phyloP scores from a whole-genome alignment of 2,797 vertebrate species.

The Megalops cyprinoides region DNA sequence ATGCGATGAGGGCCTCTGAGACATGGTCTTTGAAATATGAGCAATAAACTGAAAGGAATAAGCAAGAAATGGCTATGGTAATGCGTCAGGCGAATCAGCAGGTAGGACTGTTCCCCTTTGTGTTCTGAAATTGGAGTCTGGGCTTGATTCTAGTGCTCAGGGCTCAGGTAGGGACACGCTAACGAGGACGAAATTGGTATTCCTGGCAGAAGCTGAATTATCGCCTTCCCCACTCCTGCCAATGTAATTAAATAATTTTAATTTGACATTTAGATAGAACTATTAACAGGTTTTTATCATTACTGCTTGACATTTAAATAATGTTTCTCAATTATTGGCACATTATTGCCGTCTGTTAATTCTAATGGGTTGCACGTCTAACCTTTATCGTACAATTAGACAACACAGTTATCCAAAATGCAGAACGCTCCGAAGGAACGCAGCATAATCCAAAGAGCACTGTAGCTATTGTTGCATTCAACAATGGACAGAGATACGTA shows the following conservation, averaged over 20 bases:
- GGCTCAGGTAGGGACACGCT: slow-evolving; percentile 45
- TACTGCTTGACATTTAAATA: slow-evolving; percentile 76
- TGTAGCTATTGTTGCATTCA: slow-evolving; percentile 7
- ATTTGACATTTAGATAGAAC: slow-evolving; percentile 77
- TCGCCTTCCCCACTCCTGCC: slow-evolving; percentile 59
- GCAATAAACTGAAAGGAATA: slow-evolving; percentile 13
- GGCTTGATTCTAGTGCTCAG: slow-evolving; percentile 54
- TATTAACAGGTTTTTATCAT: slow-evolving; percentile 69
- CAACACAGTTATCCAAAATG: slow-evolving; percentile 50
- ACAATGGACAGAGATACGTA: background rate
- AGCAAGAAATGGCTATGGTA: slow-evolving; percentile 21
- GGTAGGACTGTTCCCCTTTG: slow-evolving; percentile 29
- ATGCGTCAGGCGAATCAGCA: slow-evolving; percentile 2
- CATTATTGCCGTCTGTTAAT: slow-evolving; percentile 69
- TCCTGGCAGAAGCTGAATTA: slow-evolving; percentile 61
- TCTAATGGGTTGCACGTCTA: slow-evolving; percentile 52
- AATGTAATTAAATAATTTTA: slow-evolving; percentile 78
- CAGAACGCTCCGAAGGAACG: slow-evolving; percentile 54
- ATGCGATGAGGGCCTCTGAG: slow-evolving; percentile 1
- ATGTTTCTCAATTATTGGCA: slow-evolving; percentile 73
- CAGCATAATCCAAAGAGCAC: slow-evolving; percentile 45
- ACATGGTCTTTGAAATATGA: slow-evolving; percentile 15
- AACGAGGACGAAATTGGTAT: slow-evolving; percentile 65
- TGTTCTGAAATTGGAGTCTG: slow-evolving; percentile 28
- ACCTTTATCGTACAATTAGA: slow-evolving; percentile 54